Evolutionary conservation across 2,113 vertebrate species (phyloP).

Genomic region (Chunga burmeisteri): DNA sequence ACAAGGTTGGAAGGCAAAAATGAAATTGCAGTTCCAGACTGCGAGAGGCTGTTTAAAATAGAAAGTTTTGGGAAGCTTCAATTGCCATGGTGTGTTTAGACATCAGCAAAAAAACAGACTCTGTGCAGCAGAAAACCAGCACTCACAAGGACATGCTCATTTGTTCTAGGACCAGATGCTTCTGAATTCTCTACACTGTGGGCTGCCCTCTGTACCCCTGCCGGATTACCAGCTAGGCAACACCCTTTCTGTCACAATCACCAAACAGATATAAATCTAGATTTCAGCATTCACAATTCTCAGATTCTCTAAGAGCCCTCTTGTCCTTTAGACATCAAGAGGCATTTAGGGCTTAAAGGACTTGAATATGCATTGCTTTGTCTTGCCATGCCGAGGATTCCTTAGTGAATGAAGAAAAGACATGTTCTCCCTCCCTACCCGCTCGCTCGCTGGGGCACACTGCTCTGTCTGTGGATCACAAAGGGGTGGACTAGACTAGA

Average conservation of each 20-base stretch:
- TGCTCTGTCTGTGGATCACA: background rate
- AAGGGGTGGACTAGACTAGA: background rate
- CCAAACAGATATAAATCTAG: conserved; percentile 4
- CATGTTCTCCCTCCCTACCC: background rate
- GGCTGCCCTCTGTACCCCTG: background rate
- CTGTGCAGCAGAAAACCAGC: background rate
- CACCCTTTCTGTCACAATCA: background rate
- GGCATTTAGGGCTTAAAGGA: conserved; percentile 1
- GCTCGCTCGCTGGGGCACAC: background rate
- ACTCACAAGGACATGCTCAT: background rate
- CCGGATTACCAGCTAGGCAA: background rate
- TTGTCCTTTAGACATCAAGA: conserved; percentile 35
- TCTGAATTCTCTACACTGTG: background rate
- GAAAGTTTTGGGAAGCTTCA: background rate
- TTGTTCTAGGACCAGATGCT: background rate
- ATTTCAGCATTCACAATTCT: conserved; percentile 8
- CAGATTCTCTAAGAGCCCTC: conserved; percentile 14
- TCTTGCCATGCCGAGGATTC: conserved; percentile 24
- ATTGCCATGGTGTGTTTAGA: background rate
- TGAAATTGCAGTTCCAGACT: background rate
- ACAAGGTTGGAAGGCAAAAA: conserved; percentile 1
- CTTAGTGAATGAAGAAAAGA: conserved; percentile 39
- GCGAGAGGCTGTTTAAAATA: background rate
- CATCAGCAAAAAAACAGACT: background rate
- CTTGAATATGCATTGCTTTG: conserved; percentile 25